A percentile compares a stretch with the other conserved stretches of the same genome.
Conservation (phyloP, 2,888 invertebrate species). For the Campoletis raptor region DNA sequence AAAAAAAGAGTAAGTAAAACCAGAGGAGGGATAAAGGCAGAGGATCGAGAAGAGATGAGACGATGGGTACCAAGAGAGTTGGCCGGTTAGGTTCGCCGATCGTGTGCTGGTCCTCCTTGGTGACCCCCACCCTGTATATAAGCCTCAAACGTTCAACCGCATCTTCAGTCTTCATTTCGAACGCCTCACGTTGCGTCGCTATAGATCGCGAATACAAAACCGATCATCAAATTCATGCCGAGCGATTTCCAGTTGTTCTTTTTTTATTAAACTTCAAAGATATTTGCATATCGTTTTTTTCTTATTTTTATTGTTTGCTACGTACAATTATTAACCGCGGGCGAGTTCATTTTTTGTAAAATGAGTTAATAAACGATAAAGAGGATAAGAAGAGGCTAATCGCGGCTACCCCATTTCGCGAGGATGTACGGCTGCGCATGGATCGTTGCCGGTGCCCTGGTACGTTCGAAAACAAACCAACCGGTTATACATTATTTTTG, state of each 20-base stretch:
- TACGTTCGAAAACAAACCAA: slow-evolving; percentile 72
- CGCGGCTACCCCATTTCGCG: slow-evolving; percentile 69
- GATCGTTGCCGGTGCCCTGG: slow-evolving; percentile 77
- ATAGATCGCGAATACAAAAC: slow-evolving; percentile 68
- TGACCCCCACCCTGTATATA: slow-evolving; percentile 82
- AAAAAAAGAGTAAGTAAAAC: slow-evolving; percentile 60
- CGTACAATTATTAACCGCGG: slow-evolving; percentile 46
- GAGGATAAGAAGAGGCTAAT: slow-evolving; percentile 58
- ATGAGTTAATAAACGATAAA: slow-evolving; percentile 66
- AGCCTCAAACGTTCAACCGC: slow-evolving; percentile 78
- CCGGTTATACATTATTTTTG: background rate
- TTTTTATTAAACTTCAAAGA: slow-evolving; percentile 15
- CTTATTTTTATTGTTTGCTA: background rate
- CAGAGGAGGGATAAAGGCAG: slow-evolving; percentile 57
- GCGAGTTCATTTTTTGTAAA: slow-evolving; percentile 52
- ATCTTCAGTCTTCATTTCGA: slow-evolving; percentile 81
- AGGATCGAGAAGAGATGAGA: slow-evolving; percentile 73
- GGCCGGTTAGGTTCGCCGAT: slow-evolving; percentile 69
- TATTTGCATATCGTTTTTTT: slow-evolving; percentile 22
- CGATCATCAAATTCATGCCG: slow-evolving; percentile 65
- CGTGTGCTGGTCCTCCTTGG: slow-evolving; percentile 74
- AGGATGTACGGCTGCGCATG: slow-evolving; percentile 76
- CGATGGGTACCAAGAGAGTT: slow-evolving; percentile 77
- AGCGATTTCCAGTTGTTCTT: slow-evolving; percentile 19
- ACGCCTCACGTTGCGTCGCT: slow-evolving; percentile 75